These are phyloP conservation scores for Lanius collurio DNA, from an alignment of 2,113 vertebrate species.

Conservation along the genomic window DNA sequence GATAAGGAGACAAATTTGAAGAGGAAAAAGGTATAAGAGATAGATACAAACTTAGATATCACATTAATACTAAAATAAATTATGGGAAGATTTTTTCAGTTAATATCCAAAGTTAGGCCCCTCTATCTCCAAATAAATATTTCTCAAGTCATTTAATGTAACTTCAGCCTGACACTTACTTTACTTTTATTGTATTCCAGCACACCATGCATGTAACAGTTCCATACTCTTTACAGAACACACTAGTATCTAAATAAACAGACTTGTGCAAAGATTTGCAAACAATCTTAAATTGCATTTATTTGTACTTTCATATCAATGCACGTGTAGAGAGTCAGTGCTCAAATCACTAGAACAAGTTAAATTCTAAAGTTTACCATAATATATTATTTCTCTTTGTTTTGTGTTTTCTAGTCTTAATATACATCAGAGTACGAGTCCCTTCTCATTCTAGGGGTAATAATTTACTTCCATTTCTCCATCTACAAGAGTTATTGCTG, in stretches of 20 bases:
- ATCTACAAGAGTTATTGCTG: not conserved
- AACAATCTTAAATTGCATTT: not conserved
- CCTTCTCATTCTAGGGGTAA: not conserved
- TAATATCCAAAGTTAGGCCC: not conserved
- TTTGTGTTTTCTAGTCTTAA: not conserved
- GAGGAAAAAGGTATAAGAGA: not conserved
- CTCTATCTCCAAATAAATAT: not conserved
- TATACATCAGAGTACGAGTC: not conserved
- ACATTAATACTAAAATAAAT: not conserved
- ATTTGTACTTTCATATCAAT: not conserved
- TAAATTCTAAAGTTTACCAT: not conserved
- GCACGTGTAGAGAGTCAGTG: not conserved
- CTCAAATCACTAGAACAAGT: not conserved
- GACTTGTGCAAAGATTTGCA: not conserved
- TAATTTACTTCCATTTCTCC: not conserved
- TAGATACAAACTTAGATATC: not conserved
- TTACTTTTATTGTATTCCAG: not conserved
- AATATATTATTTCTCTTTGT: too few species aligned
- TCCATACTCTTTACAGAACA: not conserved
- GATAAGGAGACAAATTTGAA: not conserved
- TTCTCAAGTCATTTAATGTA: rapidly evolving
- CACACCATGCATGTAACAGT: not conserved
- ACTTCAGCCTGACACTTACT: not conserved
- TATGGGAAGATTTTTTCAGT: not conserved
- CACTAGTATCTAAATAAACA: not conserved